A percentile compares a stretch with the other conserved stretches of the same genome.
phyloP scores from a whole-genome alignment of 37 sponge, comb jelly and placozoan genomes.

The Bolinopsis microptera region DNA sequence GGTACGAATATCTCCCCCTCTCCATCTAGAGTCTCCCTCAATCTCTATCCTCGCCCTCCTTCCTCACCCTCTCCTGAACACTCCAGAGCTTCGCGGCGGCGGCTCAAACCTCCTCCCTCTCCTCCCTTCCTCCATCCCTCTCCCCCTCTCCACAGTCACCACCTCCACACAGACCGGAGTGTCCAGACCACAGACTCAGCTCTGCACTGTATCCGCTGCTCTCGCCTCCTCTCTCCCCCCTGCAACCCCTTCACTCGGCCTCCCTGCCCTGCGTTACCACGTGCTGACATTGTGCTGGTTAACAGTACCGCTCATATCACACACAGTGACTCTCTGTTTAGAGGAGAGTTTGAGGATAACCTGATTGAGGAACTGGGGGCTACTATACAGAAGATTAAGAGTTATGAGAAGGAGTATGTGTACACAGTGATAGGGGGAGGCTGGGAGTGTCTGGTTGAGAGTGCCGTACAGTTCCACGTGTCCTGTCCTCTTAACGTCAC shows the following conservation, averaged over 20 bases:
- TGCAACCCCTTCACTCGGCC: neutral
- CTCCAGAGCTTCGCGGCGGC: neutral
- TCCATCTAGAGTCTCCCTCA: too few relatives aligned
- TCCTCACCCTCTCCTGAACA: neutral
- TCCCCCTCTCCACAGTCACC: neutral
- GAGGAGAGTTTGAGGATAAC: neutral
- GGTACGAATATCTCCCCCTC: too few relatives aligned
- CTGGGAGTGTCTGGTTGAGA: neutral
- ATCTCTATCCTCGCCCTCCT: neutral
- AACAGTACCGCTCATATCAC: neutral
- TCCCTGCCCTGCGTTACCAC: neutral
- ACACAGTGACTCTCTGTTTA: neutral
- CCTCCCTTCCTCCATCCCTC: neutral
- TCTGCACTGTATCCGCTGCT: neutral
- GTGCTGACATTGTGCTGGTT: constrained; percentile 1
- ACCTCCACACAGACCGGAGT: too few relatives aligned
- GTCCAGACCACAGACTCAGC: neutral
- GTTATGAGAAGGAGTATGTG: neutral
- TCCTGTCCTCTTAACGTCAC: neutral
- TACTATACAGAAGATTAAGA: neutral
- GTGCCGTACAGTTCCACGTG: neutral
- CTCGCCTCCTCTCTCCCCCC: neutral
- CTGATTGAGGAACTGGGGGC: neutral
- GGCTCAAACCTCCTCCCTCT: neutral
- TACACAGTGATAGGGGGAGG: constrained; percentile 13